Evolutionary conservation across 30 jellyfish, hydroid and myxozoan genomes (phyloP).

Genomic region (Aurelia sp.): DNA sequence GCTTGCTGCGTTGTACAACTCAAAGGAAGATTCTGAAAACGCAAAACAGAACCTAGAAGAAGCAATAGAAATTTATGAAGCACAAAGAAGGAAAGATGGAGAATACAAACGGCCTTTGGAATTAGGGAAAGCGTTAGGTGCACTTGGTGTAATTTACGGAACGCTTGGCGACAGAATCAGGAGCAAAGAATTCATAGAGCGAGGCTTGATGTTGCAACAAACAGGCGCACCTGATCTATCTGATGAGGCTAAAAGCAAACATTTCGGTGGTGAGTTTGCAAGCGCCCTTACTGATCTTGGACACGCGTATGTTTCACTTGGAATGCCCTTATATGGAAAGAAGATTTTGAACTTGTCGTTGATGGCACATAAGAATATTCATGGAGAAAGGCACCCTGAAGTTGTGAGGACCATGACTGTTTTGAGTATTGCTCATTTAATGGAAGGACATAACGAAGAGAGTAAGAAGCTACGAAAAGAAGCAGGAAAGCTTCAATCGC

Average conservation of each 20-base stretch:
- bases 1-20: slow-evolving; percentile 73
- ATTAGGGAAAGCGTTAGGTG: slow-evolving; percentile 81
- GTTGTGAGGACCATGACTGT: slow-evolving; percentile 92
- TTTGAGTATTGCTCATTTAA: slow-evolving; percentile 92
- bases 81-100: slow-evolving; percentile 89
- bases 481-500: slow-evolving; percentile 96
- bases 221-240: slow-evolving; percentile 96
- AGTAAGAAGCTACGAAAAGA: slow-evolving; percentile 83
- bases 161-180: slow-evolving; percentile 77
- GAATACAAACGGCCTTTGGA: slow-evolving; percentile 93
- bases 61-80: slow-evolving; percentile 90
- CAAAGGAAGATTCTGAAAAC: slow-evolving; percentile 66
- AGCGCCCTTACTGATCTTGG: slow-evolving; percentile 94
- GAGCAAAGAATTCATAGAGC: slow-evolving; percentile 91
- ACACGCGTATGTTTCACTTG: slow-evolving; percentile 94
- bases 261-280: slow-evolving; percentile 98
- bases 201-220: slow-evolving; percentile 95
- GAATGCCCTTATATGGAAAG: slow-evolving; percentile 94
- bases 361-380: slow-evolving; percentile 93
- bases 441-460: slow-evolving; percentile 98
- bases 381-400: slow-evolving; percentile 99
- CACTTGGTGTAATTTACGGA: slow-evolving; percentile 88
- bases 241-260: slow-evolving; percentile 89
- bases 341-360: slow-evolving; percentile 89
- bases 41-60: slow-evolving; percentile 58